Evolutionary conservation across 2,113 vertebrate genomes (phyloP).

Genomic region (Sciurus niger): DNA sequence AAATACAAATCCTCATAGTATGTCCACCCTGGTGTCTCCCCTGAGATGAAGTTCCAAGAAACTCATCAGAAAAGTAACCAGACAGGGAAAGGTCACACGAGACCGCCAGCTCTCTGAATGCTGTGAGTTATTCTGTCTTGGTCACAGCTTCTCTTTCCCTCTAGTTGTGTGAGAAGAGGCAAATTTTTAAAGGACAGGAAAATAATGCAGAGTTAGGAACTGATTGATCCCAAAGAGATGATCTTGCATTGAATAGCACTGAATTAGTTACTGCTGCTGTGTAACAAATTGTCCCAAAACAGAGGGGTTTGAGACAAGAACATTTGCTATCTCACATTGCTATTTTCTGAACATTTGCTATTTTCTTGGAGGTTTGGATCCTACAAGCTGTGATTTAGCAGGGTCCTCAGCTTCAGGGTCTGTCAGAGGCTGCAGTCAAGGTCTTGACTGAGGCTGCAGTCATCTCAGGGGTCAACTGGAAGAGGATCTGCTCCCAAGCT

Average conservation of each 20-base stretch:
- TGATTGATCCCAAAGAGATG: not conserved
- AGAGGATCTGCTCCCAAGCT: not conserved
- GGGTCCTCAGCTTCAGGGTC: not conserved
- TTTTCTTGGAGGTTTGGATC: not conserved
- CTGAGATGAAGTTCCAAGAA: not conserved
- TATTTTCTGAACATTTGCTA: no score
- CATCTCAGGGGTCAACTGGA: not conserved
- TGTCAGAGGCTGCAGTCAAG: not conserved
- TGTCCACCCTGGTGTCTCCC: not conserved
- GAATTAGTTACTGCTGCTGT: not conserved
- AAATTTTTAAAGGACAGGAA: not conserved
- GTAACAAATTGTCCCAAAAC: not conserved
- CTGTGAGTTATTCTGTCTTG: not conserved
- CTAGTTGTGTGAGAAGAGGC: not conserved
- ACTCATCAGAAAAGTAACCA: not conserved
- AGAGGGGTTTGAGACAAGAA: not conserved
- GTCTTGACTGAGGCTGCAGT: no score
- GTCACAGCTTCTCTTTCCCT: not conserved
- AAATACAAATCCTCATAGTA: not conserved
- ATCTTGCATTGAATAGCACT: not conserved
- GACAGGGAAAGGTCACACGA: not conserved
- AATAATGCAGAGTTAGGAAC: not conserved
- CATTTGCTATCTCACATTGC: no score
- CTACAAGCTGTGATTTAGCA: not conserved
- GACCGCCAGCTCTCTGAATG: not conserved